Base-by-base conservation (phyloP, 2,113 vertebrate species). In the Nycticebus coucang region DNA sequence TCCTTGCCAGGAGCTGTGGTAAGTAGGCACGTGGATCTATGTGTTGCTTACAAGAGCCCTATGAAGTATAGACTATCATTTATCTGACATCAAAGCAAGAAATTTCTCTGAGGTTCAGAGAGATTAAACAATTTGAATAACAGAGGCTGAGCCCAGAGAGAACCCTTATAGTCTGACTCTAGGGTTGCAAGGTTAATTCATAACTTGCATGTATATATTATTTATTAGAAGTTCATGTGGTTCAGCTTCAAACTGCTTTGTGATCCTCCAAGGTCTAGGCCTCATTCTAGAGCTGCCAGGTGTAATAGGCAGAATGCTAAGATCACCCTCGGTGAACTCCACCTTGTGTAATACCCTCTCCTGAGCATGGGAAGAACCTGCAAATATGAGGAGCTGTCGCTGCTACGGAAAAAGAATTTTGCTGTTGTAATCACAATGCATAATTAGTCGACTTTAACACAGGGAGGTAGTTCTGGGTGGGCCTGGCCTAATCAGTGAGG, bases 161-260 rank as follows among this genome's bases (percentile, higher is more conserved):
- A 0, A 21, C 10, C 7, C 1, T 0, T 0, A 4, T 3, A 21
- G 45, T 22, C 28, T n/a, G 11, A 69, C 7, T 12, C 19, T 3
- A 35, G 24, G n/a, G 21, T 55, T 28, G 11, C 35, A 5, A 50
- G 62, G 30, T 41, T 66, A 8, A 66, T 82, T 45, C 75, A 7
- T 33, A 60, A 41, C 35, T 53, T 71, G 33, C n/a, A 0, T 21
- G 77, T 8, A 5, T 22, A 7, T 41, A 14, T 45, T 11, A 15
- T n/a, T 24, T 26, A 15, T 68, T 59, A 53, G 37, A 18, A 41
- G 30, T 22, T 55, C 28, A 3, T 12, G 4, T 5, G 18, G 26
- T n/a, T 21, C 77, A 55, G 15, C 28, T 59, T 13, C 50, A 6
- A 14, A 2, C 18, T 71, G 71, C n/a, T 89, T 68, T 60, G 18